Evolutionary conservation across 2,888 invertebrate species (phyloP), one percentile per base, ranked within the genome.

Genomic region (Leptopilina drosophilae): DNA sequence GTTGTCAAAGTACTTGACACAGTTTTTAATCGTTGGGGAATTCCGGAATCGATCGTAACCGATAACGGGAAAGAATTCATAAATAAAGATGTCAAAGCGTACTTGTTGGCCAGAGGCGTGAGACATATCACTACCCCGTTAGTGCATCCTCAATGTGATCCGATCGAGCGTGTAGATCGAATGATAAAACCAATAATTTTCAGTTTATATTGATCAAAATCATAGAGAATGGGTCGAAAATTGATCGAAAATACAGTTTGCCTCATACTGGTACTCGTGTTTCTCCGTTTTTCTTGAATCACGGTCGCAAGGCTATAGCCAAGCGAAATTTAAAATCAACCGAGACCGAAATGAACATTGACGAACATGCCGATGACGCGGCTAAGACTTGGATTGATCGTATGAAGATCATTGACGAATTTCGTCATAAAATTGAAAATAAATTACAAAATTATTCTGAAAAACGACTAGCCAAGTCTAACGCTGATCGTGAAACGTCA

Each of bases 1-100:
- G n/a, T n/a, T n/a, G 20, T 20, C 20, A 20, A 20, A 20, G 20
- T 20, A 20, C 20, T 20, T 1, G 20, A 20, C 20, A 20, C 20
- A 20, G 46, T 66, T 2, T 46, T 46, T 2, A 2, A 66, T 42
- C 65, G 65, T 0, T 42, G 42, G 65, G 65, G 80, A 78, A 75
- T 77, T 78, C 46, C 78, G 2, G 42, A 9, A 4, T 5, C n/a
- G 0, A n/a, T 66, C 3, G 15, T 66, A 5, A 66, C n/a, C 1
- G 42, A 66, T 8, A 42, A 66, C 20, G 20, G 20, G 20, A 20
- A 20, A 20, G n/a, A 20, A 20, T 20, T 20, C 20, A 20, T 20
- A 20, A 20, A 20, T 20, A 20, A 20, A 20, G 20, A 20, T 20
- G 20, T 20, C 20, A 20, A 20, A 20, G 20, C 20, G 20, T 20